Percentiles rank a stretch among this genome's conserved stretches.
Evolutionary conservation across 2,888 invertebrate species (phyloP).

Genomic region (Cephus spinipes): DNA sequence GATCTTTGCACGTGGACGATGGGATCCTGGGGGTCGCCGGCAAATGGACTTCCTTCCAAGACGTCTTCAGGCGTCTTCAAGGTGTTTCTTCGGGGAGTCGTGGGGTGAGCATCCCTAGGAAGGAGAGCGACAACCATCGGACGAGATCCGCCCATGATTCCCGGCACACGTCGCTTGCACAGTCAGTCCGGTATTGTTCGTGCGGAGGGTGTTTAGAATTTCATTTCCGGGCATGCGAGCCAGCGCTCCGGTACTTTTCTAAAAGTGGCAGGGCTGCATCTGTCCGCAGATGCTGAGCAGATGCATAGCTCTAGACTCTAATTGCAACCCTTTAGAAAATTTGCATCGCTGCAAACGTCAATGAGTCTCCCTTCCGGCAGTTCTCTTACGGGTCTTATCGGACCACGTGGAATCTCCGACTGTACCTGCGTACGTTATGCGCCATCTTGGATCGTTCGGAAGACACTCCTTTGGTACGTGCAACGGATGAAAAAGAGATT

Average conservation of each 20-base stretch:
- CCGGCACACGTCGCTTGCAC: slow-evolving; percentile 6
- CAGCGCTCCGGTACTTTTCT: slow-evolving; percentile 30
- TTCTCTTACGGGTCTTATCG: no score
- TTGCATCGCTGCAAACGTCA: slow-evolving; percentile 31
- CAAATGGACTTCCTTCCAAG: no score
- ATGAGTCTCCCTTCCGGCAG: no score
- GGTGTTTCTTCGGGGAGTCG: no score
- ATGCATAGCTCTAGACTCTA: slow-evolving; percentile 40
- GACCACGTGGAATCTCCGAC: no score
- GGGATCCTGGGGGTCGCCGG: no score
- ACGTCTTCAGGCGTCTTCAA: no score
- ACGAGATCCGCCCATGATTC: slow-evolving; percentile 2
- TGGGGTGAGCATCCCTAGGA: no score
- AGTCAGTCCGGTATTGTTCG: slow-evolving; percentile 16
- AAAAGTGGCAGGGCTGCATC: slow-evolving; percentile 44
- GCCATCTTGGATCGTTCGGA: no score
- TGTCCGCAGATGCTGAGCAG: slow-evolving; percentile 62
- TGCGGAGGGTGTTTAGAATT: slow-evolving; percentile 60
- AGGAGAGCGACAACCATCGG: background rate
- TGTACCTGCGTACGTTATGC: no score
- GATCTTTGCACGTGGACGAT: no score
- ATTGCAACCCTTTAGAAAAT: slow-evolving; percentile 50
- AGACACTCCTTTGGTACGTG: no score
- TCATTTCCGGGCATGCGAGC: slow-evolving; percentile 58
- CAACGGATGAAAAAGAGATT: background rate